Evolutionary conservation across 2,888 invertebrate species (phyloP), one percentile per base, ranked within the genome.

Genomic region (Deroplatys truncata): DNA sequence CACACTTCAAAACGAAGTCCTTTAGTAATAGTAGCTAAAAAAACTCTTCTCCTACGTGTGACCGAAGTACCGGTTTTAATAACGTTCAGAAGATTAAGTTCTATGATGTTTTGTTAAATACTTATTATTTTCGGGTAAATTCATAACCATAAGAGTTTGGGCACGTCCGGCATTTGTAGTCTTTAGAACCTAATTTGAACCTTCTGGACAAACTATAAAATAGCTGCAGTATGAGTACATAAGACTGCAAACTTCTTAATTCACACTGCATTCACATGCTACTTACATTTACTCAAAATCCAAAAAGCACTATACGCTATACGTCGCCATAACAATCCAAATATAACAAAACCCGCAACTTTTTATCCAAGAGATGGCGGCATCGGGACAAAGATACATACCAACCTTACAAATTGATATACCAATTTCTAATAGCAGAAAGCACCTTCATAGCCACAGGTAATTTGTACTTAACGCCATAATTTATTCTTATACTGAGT

Each of bases 321-420:
- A 20, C 20, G 56, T 86, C 16, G 28, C 16, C 29, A 86, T n/a
- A 86, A 56, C 16, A 86, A 31, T 28, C 86, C 86, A 31, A 31
- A 86, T 86, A 86, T 82, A 86, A 86, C 20, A 86, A 86, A 86
- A 72, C 56, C 86, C 56, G 86, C 86, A 86, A 72, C 86, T 86
- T 31, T 88, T 88, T 88, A 88, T 84, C 88, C 84, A 84, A 88
- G 88, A 88, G 88, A 88, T 88, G 88, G 88, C 88, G 88, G 88
- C 83, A 83, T 83, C 88, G 28, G 43, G 88, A 88, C 86, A 82
- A 86, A 16, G 86, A 56, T 82, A 28, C 86, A 49, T 86, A 86
- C 86, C 86, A 86, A 86, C 86, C 25, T 15, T 31, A 86, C 29
- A 28, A n/a, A 56, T 29, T 72, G 13, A 31, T 16, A 85, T 49